Evolutionary conservation across 2,113 vertebrate genomes (phyloP), one percentile per base, ranked within the genome.

Genomic region (Tyto alba): DNA sequence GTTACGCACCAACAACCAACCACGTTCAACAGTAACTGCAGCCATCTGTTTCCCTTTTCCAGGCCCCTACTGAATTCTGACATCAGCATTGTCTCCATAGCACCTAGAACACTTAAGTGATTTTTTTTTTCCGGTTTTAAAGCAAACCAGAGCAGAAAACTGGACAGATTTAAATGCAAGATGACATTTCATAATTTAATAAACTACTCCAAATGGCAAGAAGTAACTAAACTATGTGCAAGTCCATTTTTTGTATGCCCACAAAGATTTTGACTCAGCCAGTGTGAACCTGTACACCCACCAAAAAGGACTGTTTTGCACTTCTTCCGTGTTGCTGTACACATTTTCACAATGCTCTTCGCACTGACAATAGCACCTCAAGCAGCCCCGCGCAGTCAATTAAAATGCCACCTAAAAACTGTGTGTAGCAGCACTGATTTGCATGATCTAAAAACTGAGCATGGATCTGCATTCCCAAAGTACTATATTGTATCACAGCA

Each of bases 181-280:
- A 96, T 91, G 95, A 92, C 76, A 94, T 93, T 94, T 85, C 95
- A 93, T 90, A 97, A 98, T 95, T 94, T 64, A 92, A 95, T 91
- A 84, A 96, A 89, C 47, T 96, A 85, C 62, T 87, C 40, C 75
- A 86, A 90, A 88, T n/a, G 34, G 52, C 56, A 81, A 95, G 48
- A 57, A 90, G 48, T 92, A 95, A 86, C 90, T 79, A 67, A 88
- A 88, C 67, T 60, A 79, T 53, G 59, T 80, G 29, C 59, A 82
- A 81, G 83, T 50, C 20, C 26, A 72, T 83, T 92, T 90, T 84
- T 90, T 52, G 32, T 48, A 29, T 14, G 4, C 52, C 90, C 60
- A 92, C 40, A 73, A 27, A 87, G 91, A 77, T 86, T 71, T 60
- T 75, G 41, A 57, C 62, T 82, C 20, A 3, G 60, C 9, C 64